Conservation (phyloP, 1,140 invertebrate species). For the Dendrolimus kikuchii region DNA sequence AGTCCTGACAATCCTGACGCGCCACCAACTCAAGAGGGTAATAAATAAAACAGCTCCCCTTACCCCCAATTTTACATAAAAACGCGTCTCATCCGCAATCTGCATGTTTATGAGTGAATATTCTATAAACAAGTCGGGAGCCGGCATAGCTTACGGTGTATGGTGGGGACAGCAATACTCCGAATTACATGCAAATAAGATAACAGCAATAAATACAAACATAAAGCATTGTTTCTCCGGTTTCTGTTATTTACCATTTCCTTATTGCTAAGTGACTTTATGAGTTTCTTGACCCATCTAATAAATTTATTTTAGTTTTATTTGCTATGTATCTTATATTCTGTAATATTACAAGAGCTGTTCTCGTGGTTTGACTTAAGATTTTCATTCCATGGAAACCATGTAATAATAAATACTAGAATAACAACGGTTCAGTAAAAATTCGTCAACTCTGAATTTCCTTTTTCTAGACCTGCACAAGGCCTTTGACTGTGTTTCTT, state of each 20-base stretch:
- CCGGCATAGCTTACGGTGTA: constrained; percentile 41
- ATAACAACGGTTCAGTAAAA: neutral
- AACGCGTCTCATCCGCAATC: constrained; percentile 66
- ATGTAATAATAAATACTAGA: neutral
- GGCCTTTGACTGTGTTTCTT: too few relatives aligned
- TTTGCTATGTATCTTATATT: too few relatives aligned
- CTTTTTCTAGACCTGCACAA: too few relatives aligned
- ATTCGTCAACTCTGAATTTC: neutral
- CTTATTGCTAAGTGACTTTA: constrained; percentile 23
- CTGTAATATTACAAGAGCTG: too few relatives aligned
- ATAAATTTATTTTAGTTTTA: neutral
- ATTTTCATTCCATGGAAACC: too few relatives aligned
- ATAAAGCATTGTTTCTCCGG: constrained; percentile 30
- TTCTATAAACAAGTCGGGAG: constrained; percentile 66
- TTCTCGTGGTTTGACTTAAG: too few relatives aligned
- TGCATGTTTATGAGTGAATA: constrained; percentile 71
- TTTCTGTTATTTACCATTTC: constrained; percentile 5
- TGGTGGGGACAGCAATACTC: constrained; percentile 53
- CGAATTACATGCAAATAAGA: constrained; percentile 70
- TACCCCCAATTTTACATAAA: constrained; percentile 62
- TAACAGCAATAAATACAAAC: constrained; percentile 58
- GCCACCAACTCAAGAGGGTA: constrained; percentile 57
- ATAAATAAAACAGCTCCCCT: constrained; percentile 68
- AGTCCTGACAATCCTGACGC: constrained; percentile 27
- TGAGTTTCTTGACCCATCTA: constrained; percentile 35